Evolutionary conservation across 2,797 vertebrate genomes (phyloP), one percentile per base, ranked within the genome.

Genomic region (Stomatorhinus walkeri): DNA sequence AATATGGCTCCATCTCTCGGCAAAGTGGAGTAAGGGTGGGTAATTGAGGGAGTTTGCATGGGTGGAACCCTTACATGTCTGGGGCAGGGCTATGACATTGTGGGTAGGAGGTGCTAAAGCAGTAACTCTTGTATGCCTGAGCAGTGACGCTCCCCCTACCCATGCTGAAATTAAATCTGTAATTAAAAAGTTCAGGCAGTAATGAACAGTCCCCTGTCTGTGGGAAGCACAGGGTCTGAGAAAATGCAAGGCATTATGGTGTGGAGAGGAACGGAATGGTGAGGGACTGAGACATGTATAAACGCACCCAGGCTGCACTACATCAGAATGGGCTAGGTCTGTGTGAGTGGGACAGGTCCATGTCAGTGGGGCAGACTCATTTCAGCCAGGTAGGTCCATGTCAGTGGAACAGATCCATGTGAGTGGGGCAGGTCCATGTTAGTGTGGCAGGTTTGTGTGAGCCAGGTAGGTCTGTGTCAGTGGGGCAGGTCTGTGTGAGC

Each of bases 1-100:
- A 59, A 87, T 89, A 16, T 10, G 68, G 36, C 64, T 87, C 61
- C 48, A n/a, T 76, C 52, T 87, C 36, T 43, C 46, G 46, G 87
- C n/a, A 32, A 79, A 59, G 22, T 19, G 49, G 87, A 87, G 76
- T 89, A 84, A 72, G 28, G 36, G 19, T 85, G 48, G 85, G 14
- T 6, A 88, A 22, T 12, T 19, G 88, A 22, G 81, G 76, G 12
- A 12, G 51, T 64, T 28, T 19, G 40, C 54, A 46, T n/a, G 16
- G 51, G 24, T 12, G 14, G 32, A 40, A 79, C 6, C 72, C 32
- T 43, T 43, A 79, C 36, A 79, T 43, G 36, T 16, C 14, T 79
- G 16, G 72, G 32, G 36, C 14, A 19, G 16, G 7, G 6, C 36
- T 79, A 40, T n/a, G 32, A 79, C 6, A 72, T 72, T 72, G 32